Evolutionary conservation across 2,797 vertebrate species (phyloP), one percentile per base, ranked within the genome.

Genomic region (Pantherophis alleghaniensis): DNA sequence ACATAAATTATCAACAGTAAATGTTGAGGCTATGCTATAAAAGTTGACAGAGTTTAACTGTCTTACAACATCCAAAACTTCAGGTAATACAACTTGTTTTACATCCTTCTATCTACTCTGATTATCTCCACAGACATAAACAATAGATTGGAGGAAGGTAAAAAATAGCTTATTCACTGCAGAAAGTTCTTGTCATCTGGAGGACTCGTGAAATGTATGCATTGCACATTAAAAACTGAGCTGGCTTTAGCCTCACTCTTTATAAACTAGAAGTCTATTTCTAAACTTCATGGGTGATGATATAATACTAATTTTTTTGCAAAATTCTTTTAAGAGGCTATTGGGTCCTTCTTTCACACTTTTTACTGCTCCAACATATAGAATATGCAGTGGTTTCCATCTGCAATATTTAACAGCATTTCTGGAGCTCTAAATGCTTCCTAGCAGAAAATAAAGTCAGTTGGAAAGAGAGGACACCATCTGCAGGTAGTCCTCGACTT

Each of bases 271-370:
- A 37, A 42, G 12, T 56, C 14, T 57, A 1, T 90, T 83, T 26
- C 86, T 53, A 86, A 90, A n/a, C 18, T 20, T 26, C 55, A 26
- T 11, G 10, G 63, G 13, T 42, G 47, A 18, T 47, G 26, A 88
- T 88, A 47, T n/a, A 83, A 74, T 12, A 51, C 0, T 0, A 0
- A 11, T 22, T 24, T 53, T 53, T 83, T 90, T 7, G 0, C 37
- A 91, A 42, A 94, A 69, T 55, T 86, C 0, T 53, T 59, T 16
- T 37, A 24, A 53, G 16, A 74, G 9, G 37, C 28, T 14, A 37
- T 16, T 28, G 14, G 14, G 22, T 13, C 42, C 32, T 28, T 37
- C 53, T 18, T 83, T 83, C 55, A 86, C 26, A 51, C 5, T 12
- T 26, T 59, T 86, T 60, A 69, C 28, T 22, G 24, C 59, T 60